Evolutionary conservation across 2,113 vertebrate species (phyloP), one percentile per base, ranked within the genome.

Genomic region (Corythoichthys haematopterus): DNA sequence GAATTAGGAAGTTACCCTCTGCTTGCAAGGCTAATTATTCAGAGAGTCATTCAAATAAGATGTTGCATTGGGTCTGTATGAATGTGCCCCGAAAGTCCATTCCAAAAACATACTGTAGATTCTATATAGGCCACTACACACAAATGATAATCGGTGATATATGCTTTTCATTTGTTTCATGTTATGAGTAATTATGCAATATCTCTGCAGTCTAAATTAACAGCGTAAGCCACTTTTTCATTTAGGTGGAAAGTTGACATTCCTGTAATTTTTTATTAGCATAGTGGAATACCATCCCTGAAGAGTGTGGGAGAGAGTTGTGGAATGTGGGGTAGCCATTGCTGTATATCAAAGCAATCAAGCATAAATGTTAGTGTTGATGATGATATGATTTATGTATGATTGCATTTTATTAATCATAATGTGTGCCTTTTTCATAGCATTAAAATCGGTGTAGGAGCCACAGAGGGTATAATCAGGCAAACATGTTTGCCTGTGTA

Each of bases 181-280:
- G 69, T 20, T 9, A 13, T 63, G 51, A 75, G 20, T 74, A 68
- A 71, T 68, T 55, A 65, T 6, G 38, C 33, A 12, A 15, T 40
- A 56, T 75, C 47, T 62, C 57, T 37, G 65, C 45, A 2, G 69
- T 75, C 81, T 78, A 72, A 81, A 76, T 79, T 57, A 53, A 58
- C 56, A 40, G 50, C 43, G 40, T 12, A 40, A 48, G 52, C 61
- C n/a, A 60, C 59, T 58, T 10, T 38, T 38, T 48, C 57, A 43
- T 63, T n/a, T 76, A 89, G 80, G 83, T 86, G 83, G 83, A 72
- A 76, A 81, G 64, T 76, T 75, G 75, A 20, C 74, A 85, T 88
- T 80, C 85, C 20, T 28, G 20, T 88, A 74, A 74, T 80, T 85
- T 88, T 86, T 82, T 81, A 89, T 85, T 79, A 66, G 70, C 36